Percentiles rank a stretch among this genome's conserved stretches.
These are phyloP conservation scores for Drosophila fungiperda DNA, from an alignment of 2,888 invertebrate genomes.

Conservation along the genomic window DNA sequence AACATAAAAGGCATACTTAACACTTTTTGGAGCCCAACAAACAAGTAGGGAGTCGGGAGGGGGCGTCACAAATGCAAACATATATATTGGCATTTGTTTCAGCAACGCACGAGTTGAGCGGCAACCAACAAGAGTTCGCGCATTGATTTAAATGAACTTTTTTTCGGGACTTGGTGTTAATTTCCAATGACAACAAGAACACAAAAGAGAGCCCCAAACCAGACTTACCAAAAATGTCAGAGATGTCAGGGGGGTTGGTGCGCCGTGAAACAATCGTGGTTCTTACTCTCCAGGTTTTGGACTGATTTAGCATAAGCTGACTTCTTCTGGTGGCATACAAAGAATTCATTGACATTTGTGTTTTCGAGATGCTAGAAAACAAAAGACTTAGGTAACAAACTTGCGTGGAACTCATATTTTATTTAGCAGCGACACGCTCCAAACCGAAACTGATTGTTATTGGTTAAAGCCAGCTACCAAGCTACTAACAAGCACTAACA, in stretches of 20 bases:
- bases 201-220: constrained; percentile 28
- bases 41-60: constrained; percentile 44
- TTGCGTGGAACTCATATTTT: constrained; percentile 77
- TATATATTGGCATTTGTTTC: constrained; percentile 73
- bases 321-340: constrained; percentile 32
- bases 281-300: constrained; percentile 30
- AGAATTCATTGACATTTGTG: constrained; percentile 72
- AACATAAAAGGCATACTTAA: constrained; percentile 72
- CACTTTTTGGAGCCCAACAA: constrained; percentile 81
- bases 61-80: constrained; percentile 20
- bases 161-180: constrained; percentile 63
- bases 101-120: constrained; percentile 76
- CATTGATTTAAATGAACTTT: constrained; percentile 78
- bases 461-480: constrained; percentile 39
- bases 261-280: constrained; percentile 22
- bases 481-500: constrained; percentile 51
- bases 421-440: constrained; percentile 53
- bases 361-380: constrained; percentile 35
- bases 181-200: constrained; percentile 63
- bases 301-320: constrained; percentile 68
- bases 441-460: constrained; percentile 35
- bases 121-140: constrained; percentile 56
- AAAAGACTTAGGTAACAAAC: constrained; percentile 70
- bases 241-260: background rate
- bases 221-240: background rate